Evolutionary conservation across 2,888 invertebrate genomes (phyloP).

Genomic region (Orthosia cruda): DNA sequence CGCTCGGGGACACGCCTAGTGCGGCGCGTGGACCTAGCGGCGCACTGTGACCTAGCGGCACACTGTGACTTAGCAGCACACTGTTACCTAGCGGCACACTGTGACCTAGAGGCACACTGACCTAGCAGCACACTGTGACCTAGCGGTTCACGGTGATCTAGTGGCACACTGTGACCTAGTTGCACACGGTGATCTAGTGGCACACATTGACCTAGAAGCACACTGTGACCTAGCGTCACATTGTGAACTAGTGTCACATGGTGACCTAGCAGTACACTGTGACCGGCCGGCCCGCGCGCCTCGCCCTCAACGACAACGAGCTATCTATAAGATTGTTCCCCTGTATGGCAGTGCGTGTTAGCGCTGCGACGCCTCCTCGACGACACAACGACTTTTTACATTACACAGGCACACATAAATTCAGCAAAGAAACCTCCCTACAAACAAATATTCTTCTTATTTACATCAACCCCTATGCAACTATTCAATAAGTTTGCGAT

Average conservation of each 20-base stretch:
- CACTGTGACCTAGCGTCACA: slow-evolving; percentile 6
- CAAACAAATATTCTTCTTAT: slow-evolving; percentile 85
- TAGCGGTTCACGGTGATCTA: neutral
- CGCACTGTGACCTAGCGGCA: neutral
- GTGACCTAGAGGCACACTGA: neutral
- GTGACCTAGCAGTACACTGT: too few relatives aligned
- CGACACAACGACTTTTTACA: slow-evolving; percentile 78
- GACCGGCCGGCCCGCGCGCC: slow-evolving; percentile 19
- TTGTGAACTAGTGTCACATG: slow-evolving; percentile 13
- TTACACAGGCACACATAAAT: slow-evolving; percentile 88
- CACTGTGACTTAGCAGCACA: neutral
- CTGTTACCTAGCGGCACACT: neutral
- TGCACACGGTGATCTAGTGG: neutral
- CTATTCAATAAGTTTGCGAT: slow-evolving; percentile 86
- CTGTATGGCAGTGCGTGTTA: slow-evolving; percentile 63
- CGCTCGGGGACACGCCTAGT: slow-evolving; percentile 51
- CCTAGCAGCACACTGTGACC: slow-evolving; percentile 11
- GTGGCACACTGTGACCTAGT: neutral
- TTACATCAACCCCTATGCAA: slow-evolving; percentile 87
- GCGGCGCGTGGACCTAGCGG: slow-evolving; percentile 8
- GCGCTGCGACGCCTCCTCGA: slow-evolving; percentile 64
- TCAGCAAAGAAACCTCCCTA: slow-evolving; percentile 84
- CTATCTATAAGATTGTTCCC: slow-evolving; percentile 57
- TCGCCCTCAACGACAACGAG: slow-evolving; percentile 34
- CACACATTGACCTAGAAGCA: neutral